phyloP scores from a whole-genome alignment of 2,797 vertebrate genomes.

The Morus bassanus region DNA sequence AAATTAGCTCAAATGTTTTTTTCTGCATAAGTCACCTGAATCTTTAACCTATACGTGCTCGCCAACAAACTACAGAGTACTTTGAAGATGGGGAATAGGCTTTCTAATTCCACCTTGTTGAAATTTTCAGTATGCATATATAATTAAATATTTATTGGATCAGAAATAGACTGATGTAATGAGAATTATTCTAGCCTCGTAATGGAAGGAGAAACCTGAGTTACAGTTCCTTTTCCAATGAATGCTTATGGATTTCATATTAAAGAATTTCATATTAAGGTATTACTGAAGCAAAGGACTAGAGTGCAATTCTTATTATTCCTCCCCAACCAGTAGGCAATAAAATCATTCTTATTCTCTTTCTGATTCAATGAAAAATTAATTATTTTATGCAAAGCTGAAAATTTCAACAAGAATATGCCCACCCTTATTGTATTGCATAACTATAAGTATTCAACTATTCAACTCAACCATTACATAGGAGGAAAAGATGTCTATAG shows the following conservation, averaged over 20 bases:
- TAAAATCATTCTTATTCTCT: neutral
- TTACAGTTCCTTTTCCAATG: neutral
- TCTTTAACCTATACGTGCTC: neutral
- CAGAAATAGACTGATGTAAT: neutral
- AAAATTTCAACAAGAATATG: neutral
- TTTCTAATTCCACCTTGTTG: neutral
- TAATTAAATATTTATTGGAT: neutral
- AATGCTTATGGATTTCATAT: neutral
- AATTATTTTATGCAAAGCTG: neutral
- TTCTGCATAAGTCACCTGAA: neutral
- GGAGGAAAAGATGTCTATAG: neutral
- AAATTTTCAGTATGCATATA: neutral
- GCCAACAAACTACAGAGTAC: neutral
- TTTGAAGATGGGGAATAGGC: neutral
- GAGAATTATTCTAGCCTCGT: neutral
- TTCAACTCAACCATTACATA: accelerated
- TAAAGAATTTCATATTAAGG: neutral
- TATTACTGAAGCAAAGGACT: neutral
- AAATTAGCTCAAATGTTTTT: neutral
- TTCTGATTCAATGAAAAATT: neutral
- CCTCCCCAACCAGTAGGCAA: neutral
- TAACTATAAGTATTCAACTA: neutral
- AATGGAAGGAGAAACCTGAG: neutral
- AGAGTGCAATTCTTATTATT: constrained; percentile 6
- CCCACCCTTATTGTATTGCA: neutral